Evolutionary conservation across 2,113 vertebrate species (phyloP), one percentile per base, ranked within the genome.

Genomic region (Osmerus eperlanus): DNA sequence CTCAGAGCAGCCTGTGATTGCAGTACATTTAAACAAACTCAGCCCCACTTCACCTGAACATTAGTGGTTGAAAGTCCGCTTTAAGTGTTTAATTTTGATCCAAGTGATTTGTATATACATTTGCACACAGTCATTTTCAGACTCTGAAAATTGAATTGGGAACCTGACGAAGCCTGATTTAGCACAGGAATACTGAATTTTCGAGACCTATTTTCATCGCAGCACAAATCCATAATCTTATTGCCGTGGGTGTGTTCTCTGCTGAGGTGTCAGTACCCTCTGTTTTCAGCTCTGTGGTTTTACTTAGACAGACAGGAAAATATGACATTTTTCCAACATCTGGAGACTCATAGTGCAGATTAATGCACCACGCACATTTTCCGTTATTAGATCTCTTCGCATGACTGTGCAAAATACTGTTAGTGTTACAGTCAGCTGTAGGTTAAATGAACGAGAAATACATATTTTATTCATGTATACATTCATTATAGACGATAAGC

Each of bases 321-420:
- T 66, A 62, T 63, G 16, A 25, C 52, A 66, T 65, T 73, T 73
- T 60, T 73, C 72, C 60, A 36, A 64, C 71, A 78, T 73, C 65
- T 74, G 67, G 62, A 70, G 71, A 66, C 18, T 19, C 41, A 52
- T 23, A 9, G 15, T n/a, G 47, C 51, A 67, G 36, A 73, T 78
- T 70, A 64, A 67, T 74, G 56, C 65, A 25, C 55, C 65, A 16
- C 63, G 7, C 41, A 15, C 54, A 41, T 54, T 76, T 25, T 19
- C 69, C 53, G n/a, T 76, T 65, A 76, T 60, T 71, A 69, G 69
- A 71, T 67, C 55, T 55, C 68, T 29, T 64, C 53, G 59, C 8
- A 23, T 64, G 51, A 51, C 23, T 53, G 51, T n/a, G 63, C 14
- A 29, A 11, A 54, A 64, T 64, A 41, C 60, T 60, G 23, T 29